Evolutionary conservation across 92 coral and sea anemone genomes (phyloP).

Genomic region (Ricordea florida): DNA sequence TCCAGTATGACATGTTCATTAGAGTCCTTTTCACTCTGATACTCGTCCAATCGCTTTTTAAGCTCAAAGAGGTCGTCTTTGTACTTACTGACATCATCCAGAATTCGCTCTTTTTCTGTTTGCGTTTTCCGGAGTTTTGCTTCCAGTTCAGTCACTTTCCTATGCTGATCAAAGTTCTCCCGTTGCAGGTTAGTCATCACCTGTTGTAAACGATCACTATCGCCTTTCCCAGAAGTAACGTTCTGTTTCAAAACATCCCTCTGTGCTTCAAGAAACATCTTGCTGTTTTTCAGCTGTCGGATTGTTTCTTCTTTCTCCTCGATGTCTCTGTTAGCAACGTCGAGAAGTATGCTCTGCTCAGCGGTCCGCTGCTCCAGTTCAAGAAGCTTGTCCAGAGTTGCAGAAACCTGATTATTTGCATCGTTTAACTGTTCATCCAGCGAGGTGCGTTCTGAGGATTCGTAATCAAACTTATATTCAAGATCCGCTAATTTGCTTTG

Average conservation of each 20-base stretch:
- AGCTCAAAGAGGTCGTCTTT: conserved; percentile 60
- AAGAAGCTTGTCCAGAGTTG: conserved; percentile 34
- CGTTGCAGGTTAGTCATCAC: conserved; percentile 70
- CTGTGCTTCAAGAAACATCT: conserved; percentile 74
- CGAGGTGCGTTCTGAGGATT: conserved; percentile 53
- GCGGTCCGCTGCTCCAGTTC: conserved; percentile 52
- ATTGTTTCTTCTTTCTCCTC: conserved; percentile 74
- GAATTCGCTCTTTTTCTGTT: conserved; percentile 42
- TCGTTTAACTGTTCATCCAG: conserved; percentile 18
- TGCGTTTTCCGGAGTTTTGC: conserved; percentile 65
- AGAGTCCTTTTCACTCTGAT: conserved; percentile 41
- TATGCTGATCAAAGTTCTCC: conserved; percentile 65
- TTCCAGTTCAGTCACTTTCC: conserved; percentile 71
- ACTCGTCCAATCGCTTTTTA: conserved; percentile 63
- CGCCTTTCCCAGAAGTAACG: conserved; percentile 59
- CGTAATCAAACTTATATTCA: conserved; percentile 75
- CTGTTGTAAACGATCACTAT: conserved; percentile 63
- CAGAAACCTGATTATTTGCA: conserved; percentile 19
- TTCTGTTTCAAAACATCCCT: conserved; percentile 75
- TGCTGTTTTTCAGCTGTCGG: conserved; percentile 71
- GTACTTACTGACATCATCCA: conserved; percentile 54
- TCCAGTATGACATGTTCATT: conserved; percentile 54
- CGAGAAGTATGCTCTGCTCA: conserved; percentile 72
- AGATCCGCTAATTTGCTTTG: conserved; percentile 67
- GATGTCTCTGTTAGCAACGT: conserved; percentile 61